Conservation (phyloP, 1,140 invertebrate species). For the Rhagoletis zephyria region DNA sequence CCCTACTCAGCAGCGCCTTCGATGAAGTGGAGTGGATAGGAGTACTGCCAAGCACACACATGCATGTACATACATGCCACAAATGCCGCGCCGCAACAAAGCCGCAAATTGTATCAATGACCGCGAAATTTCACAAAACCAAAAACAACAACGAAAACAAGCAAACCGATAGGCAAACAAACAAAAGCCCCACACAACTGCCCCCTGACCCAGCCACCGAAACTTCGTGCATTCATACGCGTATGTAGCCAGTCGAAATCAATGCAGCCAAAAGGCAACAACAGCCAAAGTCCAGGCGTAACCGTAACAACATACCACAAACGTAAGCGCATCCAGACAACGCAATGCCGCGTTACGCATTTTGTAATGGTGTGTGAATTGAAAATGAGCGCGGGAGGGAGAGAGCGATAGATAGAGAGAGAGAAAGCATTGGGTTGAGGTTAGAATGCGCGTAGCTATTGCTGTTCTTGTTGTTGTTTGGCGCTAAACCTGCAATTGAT, state of each 20-base stretch:
- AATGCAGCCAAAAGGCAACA: constrained; percentile 35
- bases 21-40: no score
- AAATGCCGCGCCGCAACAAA: constrained; percentile 38
- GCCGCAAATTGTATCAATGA: constrained; percentile 51
- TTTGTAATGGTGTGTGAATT: background rate
- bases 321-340: constrained; percentile 8
- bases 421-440: background rate
- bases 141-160: constrained; percentile 17
- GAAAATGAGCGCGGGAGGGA: background rate
- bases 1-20: background rate
- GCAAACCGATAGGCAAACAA: background rate
- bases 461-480: background rate
- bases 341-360: background rate
- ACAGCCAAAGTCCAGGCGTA: constrained; percentile 8
- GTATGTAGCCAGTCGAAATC: background rate
- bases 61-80: background rate
- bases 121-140: constrained; percentile 57
- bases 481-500: constrained; percentile 52
- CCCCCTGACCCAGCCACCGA: constrained; percentile 57
- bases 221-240: constrained; percentile 60
- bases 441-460: background rate
- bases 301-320: constrained; percentile 48
- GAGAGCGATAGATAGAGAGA: background rate
- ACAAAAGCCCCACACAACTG: background rate
- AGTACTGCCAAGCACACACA: no score